Percentiles rank a stretch among this genome's conserved stretches.
phyloP scores from a whole-genome alignment of 2,888 invertebrate genomes.

The Crocallis elinguaria region DNA sequence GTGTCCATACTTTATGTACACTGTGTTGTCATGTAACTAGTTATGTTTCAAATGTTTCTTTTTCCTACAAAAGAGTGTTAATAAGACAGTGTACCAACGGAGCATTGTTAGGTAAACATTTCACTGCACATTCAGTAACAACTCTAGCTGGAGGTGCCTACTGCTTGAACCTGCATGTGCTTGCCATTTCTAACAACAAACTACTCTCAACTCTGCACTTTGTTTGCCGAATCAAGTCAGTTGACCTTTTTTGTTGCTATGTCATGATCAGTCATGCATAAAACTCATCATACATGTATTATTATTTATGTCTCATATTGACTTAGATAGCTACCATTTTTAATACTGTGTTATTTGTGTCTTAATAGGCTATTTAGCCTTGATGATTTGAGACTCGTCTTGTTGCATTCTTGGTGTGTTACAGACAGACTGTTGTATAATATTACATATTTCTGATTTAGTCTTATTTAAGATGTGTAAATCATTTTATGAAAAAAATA shows the following conservation, averaged over 20 bases:
- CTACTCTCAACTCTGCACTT: background rate
- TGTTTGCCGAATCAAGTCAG: background rate
- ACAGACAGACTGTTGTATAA: slow-evolving; percentile 1
- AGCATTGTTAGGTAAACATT: background rate
- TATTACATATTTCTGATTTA: background rate
- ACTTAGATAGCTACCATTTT: background rate
- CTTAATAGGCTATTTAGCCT: too few species aligned
- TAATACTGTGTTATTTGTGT: background rate
- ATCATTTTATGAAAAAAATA: too few species aligned
- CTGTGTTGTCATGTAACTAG: background rate
- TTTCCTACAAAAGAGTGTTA: background rate
- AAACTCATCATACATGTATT: background rate
- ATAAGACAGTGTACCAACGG: background rate
- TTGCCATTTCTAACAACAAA: background rate
- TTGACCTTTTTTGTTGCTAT: background rate
- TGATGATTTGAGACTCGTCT: slow-evolving; percentile 3
- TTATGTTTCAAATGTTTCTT: background rate
- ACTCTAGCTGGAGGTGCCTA: background rate
- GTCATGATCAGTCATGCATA: background rate
- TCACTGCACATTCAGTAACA: background rate
- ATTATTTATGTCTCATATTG: background rate
- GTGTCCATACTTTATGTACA: background rate
- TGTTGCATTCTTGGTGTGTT: slow-evolving; percentile 2
- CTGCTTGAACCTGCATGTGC: background rate
- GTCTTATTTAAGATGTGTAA: background rate